Evolutionary conservation across 2,888 invertebrate species (phyloP).

Genomic region (Pseudococcus longispinus): DNA sequence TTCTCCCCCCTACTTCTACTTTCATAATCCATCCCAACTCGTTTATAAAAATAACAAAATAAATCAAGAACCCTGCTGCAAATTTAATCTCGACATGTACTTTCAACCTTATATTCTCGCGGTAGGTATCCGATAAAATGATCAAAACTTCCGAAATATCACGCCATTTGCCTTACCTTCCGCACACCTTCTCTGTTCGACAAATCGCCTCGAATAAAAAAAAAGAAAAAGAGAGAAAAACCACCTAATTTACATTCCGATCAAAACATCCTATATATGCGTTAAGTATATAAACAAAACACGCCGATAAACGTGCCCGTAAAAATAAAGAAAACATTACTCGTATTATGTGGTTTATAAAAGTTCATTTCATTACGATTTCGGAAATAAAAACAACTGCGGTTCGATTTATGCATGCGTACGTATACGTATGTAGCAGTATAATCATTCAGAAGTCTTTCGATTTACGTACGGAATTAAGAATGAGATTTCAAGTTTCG

Average conservation of each 20-base stretch:
- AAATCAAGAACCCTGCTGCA: too few relatives aligned
- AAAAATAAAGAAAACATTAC: conserved; percentile 36
- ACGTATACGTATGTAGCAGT: neutral
- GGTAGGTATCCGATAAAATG: neutral
- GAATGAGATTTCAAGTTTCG: too few relatives aligned
- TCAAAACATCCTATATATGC: conserved; percentile 21
- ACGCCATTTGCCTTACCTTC: neutral
- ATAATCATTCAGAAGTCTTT: neutral
- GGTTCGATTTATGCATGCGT: neutral
- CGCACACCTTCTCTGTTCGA: neutral
- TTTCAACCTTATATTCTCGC: too few relatives aligned
- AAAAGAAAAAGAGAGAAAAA: neutral
- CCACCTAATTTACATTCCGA: neutral
- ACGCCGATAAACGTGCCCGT: conserved; percentile 17
- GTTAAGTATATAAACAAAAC: conserved; percentile 22
- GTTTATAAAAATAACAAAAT: too few relatives aligned
- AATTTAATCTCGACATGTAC: too few relatives aligned
- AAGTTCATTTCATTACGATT: conserved; percentile 8
- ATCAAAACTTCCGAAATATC: neutral
- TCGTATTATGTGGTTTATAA: neutral
- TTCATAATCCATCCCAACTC: too few relatives aligned
- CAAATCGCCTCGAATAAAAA: neutral
- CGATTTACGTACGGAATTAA: neutral
- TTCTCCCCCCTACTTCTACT: too few relatives aligned
- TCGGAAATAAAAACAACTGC: neutral